Percentiles rank a stretch among this genome's conserved stretches.
Conservation (phyloP, 2,797 vertebrate species). For the Sylvilagus floridanus region DNA sequence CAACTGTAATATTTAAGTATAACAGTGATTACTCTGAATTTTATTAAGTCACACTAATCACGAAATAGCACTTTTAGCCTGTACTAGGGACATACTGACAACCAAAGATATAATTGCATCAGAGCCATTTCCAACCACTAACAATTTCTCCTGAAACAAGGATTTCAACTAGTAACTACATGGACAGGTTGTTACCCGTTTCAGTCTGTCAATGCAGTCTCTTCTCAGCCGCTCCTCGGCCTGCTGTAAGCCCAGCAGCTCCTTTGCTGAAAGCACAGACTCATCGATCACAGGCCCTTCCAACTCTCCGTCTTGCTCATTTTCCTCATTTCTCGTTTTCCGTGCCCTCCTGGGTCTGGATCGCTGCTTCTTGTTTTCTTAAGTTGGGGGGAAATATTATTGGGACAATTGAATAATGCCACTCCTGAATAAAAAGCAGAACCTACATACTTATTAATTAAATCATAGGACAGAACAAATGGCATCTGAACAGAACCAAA, state of each 20-base stretch:
- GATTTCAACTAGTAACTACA: background rate
- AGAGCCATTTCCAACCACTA: background rate
- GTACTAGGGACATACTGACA: background rate
- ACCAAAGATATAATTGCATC: background rate
- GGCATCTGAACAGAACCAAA: background rate
- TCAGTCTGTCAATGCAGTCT: constrained; percentile 92
- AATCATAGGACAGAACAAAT: background rate
- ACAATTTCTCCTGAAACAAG: background rate
- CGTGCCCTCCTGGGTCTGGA: constrained; percentile 83
- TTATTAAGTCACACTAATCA: background rate
- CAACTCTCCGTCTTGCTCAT: constrained; percentile 86
- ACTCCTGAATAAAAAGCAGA: constrained; percentile 37
- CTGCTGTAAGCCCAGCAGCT: constrained; percentile 89
- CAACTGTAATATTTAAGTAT: background rate
- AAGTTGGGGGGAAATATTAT: constrained; percentile 68
- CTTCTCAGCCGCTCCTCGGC: constrained; percentile 90
- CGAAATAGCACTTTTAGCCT: constrained; percentile 21
- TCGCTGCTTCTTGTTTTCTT: constrained; percentile 87
- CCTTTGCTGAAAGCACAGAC: constrained; percentile 89
- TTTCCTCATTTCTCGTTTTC: constrained; percentile 88
- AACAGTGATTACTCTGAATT: background rate
- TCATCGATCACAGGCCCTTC: constrained; percentile 91
- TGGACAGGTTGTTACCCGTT: constrained; percentile 88
- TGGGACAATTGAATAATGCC: constrained; percentile 37
- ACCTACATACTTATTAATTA: background rate